A percentile compares a stretch with the other conserved stretches of the same genome.
Conservation (phyloP, 2,113 vertebrate genomes). For the Jaculus jaculus region DNA sequence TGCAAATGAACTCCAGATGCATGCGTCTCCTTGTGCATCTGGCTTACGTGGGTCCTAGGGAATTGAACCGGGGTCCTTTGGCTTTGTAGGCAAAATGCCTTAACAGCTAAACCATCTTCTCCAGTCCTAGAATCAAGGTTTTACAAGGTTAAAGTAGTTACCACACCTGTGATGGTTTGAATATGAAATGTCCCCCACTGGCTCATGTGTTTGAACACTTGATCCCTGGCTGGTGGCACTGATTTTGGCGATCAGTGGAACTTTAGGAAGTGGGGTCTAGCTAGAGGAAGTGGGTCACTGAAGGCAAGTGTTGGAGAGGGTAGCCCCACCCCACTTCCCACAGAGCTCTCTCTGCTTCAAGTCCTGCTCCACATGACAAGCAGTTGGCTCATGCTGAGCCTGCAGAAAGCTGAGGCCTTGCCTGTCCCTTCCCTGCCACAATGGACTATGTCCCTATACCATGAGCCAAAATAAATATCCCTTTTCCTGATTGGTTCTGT, state of each 20-base stretch:
- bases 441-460: neutral
- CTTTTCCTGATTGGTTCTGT: neutral
- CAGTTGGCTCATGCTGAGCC: neutral
- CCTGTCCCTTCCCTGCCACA: neutral
- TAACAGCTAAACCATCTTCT: no score
- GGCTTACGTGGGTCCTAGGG: no score
- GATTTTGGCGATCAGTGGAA: neutral
- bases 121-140: no score
- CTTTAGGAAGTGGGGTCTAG: neutral
- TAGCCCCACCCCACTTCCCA: neutral
- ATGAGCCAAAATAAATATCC: neutral
- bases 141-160: neutral
- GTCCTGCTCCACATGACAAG: neutral
- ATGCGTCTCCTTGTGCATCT: no score
- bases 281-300: neutral
- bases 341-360: neutral
- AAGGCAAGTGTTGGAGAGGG: no score
- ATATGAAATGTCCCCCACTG: neutral
- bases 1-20: no score
- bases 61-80: no score
- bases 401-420: no score
- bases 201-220: neutral
- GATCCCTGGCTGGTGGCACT: neutral
- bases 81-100: no score
- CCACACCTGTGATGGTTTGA: neutral